phyloP scores from a whole-genome alignment of 2,797 vertebrate species.

The Hemibagrus guttatus region DNA sequence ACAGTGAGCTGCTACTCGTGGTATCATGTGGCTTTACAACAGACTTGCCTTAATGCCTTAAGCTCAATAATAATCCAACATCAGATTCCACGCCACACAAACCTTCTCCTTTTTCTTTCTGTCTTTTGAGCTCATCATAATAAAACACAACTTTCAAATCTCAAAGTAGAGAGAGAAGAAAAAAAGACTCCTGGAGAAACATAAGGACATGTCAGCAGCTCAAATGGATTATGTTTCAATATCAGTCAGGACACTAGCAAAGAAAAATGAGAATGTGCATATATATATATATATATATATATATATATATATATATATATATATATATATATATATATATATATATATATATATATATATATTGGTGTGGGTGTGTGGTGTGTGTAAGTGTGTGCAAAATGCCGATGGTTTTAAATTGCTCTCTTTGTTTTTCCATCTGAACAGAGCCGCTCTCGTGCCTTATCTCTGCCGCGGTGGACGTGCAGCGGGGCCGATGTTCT shows the following conservation, averaged over 20 bases:
- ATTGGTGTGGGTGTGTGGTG: not conserved
- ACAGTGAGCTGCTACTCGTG: not conserved
- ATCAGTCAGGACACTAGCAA: conserved; percentile 74
- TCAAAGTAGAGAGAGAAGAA: conserved; percentile 50
- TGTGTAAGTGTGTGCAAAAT: conserved; percentile 64
- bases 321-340: not conserved
- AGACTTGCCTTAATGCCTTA: not conserved
- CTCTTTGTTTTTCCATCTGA: conserved; percentile 80
- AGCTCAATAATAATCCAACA: conserved; percentile 23
- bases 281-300: not conserved
- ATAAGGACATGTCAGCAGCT: conserved; percentile 77
- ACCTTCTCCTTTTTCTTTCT: not conserved
- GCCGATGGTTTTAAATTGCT: conserved; percentile 83
- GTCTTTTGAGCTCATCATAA: conserved; percentile 32
- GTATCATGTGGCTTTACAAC: not conserved
- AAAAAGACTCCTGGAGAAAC: conserved; percentile 60
- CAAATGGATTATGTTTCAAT: conserved; percentile 84
- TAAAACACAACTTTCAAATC: conserved; percentile 68
- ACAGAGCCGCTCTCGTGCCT: conserved; percentile 75
- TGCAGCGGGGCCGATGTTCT: conserved; percentile 73
- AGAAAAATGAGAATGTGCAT: conserved; percentile 38
- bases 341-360: not conserved
- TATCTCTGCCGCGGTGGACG: conserved; percentile 72
- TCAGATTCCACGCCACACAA: not conserved
- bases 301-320: conserved; percentile 19